A percentile compares a stretch with the other conserved stretches of the same genome.
Conservation (phyloP, 2,888 invertebrate genomes). For the Drosophila villosipedis region DNA sequence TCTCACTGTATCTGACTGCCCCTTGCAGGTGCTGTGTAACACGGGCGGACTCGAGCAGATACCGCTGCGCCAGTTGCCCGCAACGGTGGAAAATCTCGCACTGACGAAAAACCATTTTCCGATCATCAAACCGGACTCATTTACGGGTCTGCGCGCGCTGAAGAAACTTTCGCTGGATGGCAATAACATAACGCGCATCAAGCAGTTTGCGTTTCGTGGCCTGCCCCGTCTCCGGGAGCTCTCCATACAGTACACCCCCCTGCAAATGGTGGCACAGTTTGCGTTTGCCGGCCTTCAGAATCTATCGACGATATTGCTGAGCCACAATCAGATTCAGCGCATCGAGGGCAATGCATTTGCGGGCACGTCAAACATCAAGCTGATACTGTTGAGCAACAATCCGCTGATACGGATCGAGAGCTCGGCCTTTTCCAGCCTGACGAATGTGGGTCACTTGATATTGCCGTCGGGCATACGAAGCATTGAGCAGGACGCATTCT, state of each 20-base stretch:
- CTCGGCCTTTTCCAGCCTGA: constrained; percentile 93
- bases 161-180: constrained; percentile 93
- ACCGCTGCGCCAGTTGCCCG: constrained; percentile 90
- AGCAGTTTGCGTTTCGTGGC: constrained; percentile 94
- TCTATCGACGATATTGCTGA: constrained; percentile 89
- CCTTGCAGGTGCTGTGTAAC: constrained; percentile 93
- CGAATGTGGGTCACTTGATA: constrained; percentile 92
- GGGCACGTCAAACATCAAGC: constrained; percentile 92
- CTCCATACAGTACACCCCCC: constrained; percentile 94
- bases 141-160: constrained; percentile 91
- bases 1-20: constrained; percentile 18
- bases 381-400: constrained; percentile 93
- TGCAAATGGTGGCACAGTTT: constrained; percentile 92
- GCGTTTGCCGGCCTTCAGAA: constrained; percentile 94
- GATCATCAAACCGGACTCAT: constrained; percentile 92
- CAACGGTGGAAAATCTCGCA: constrained; percentile 93
- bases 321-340: constrained; percentile 90
- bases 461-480: constrained; percentile 92
- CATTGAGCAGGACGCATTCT: constrained; percentile 92
- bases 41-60: constrained; percentile 93
- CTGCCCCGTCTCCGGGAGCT: constrained; percentile 91
- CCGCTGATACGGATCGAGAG: constrained; percentile 92
- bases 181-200: constrained; percentile 93
- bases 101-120: constrained; percentile 94
- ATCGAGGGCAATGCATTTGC: constrained; percentile 93